A percentile compares a stretch with the other conserved stretches of the same genome.
These are phyloP conservation scores for Eupristina koningsbergeri DNA, from an alignment of 1,140 invertebrate genomes.

Conservation along the genomic window DNA sequence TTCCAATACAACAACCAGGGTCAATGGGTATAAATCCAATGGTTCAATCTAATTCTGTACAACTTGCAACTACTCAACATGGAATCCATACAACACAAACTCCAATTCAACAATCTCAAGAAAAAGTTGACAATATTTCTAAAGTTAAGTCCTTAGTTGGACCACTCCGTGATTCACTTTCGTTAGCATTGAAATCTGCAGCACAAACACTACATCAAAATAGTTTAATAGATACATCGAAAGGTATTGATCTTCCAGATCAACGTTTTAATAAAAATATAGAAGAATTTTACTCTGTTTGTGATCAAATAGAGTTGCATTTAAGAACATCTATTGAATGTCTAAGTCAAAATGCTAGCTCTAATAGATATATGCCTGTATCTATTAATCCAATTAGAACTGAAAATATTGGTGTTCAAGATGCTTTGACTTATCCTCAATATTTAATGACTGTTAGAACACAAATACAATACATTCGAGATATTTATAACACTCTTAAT, in stretches of 20 bases:
- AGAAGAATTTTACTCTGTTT: constrained; percentile 94
- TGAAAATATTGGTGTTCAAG: constrained; percentile 78
- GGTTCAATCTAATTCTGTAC: constrained; percentile 64
- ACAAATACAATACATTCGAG: constrained; percentile 89
- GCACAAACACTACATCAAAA: constrained; percentile 90
- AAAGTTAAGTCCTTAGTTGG: constrained; percentile 88
- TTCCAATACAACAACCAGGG: constrained; percentile 70
- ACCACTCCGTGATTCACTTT: constrained; percentile 85
- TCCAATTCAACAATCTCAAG: constrained; percentile 78
- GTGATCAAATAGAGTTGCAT: constrained; percentile 94
- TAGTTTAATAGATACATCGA: constrained; percentile 87
- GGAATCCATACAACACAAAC: constrained; percentile 66
- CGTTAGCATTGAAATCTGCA: constrained; percentile 86
- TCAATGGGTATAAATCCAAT: constrained; percentile 68
- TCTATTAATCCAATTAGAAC: constrained; percentile 82
- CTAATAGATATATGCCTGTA: constrained; percentile 85
- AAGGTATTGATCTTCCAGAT: constrained; percentile 81
- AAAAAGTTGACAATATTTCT: constrained; percentile 87
- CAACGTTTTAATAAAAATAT: constrained; percentile 91
- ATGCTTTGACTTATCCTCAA: constrained; percentile 87
- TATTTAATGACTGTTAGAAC: constrained; percentile 87
- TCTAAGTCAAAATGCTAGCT: constrained; percentile 84
- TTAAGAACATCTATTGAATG: constrained; percentile 92
- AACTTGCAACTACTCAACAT: constrained; percentile 73
- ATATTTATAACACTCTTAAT: constrained; percentile 88